Evolutionary conservation across 2,888 invertebrate genomes (phyloP), one percentile per base, ranked within the genome.

Genomic region (Chymomyza caudatula): DNA sequence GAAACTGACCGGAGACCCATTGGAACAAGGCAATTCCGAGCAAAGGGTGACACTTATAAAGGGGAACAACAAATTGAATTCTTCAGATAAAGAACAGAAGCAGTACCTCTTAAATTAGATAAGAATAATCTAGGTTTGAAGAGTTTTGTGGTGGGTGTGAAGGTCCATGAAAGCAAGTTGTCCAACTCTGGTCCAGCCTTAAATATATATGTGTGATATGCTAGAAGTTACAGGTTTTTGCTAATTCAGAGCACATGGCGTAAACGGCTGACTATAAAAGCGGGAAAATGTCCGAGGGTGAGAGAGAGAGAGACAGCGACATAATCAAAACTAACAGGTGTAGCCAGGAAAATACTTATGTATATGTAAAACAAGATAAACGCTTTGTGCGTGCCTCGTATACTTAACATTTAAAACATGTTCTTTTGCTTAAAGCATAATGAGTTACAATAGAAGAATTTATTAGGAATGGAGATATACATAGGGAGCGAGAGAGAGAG

Each of bases 221-320:
- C 11, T 37, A 37, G 29, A 2, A 3, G 11, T 37, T 11, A 37
- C 29, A 37, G 29, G 11, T 47, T 51, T 19, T 51, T 13, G 44
- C 47, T 17, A 53, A 19, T 44, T 47, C 57, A 20, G 23, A 25
- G 11, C 37, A 42, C 49, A 59, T 51, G 58, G 13, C 25, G 15
- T 63, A 49, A 56, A 60, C 65, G 65, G 61, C 11, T 37, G 60
- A 37, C 52, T 47, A 57, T 54, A n/a, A 49, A 42, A 20, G 8
- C 11, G 4, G n/a, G 6, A 15, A 15, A 47, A 47, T 47, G 47
- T n/a, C n/a, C 17, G 47, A 47, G 8, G 11, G 29, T 11, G 11
- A 37, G 5, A 37, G 37, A 37, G 4, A 37, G 37, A 4, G 11
- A 37, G 11, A 37, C 4, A 37, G 11, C 4, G 11, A 37, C 5